Conservation (phyloP, 92 coral and sea anemone species). For the Epizoanthus ramosus region DNA sequence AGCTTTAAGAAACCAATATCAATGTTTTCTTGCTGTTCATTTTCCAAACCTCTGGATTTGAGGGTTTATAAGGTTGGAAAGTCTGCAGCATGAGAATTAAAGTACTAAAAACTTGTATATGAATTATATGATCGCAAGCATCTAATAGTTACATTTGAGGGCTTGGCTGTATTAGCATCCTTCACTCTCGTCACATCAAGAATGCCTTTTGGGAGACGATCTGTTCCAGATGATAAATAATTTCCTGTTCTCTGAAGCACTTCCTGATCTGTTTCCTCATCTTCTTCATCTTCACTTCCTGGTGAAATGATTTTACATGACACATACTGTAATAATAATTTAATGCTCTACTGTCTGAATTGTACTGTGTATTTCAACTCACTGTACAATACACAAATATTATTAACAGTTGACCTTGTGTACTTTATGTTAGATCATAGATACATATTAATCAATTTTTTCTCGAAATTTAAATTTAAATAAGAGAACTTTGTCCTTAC, state of each 20-base stretch:
- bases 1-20: no score
- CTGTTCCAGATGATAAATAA: constrained; percentile 65
- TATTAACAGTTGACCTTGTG: no score
- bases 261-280: constrained; percentile 62
- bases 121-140: no score
- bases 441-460: no score
- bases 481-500: no score
- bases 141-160: constrained; percentile 70
- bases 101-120: no score
- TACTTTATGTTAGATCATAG: no score
- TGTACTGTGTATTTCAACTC: background rate
- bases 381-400: background rate
- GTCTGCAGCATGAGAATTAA: no score
- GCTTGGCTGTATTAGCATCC: constrained; percentile 89
- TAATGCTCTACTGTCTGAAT: background rate
- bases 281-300: constrained; percentile 74
- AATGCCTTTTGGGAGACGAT: constrained; percentile 76
- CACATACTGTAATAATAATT: background rate
- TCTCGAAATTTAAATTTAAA: no score
- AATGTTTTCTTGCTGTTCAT: no score
- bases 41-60: no score
- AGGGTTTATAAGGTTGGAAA: no score
- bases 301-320: background rate
- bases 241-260: constrained; percentile 85
- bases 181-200: constrained; percentile 78